These are phyloP conservation scores for Pterostichus niger DNA, from an alignment of 2,888 invertebrate species.

Conservation along the genomic window DNA sequence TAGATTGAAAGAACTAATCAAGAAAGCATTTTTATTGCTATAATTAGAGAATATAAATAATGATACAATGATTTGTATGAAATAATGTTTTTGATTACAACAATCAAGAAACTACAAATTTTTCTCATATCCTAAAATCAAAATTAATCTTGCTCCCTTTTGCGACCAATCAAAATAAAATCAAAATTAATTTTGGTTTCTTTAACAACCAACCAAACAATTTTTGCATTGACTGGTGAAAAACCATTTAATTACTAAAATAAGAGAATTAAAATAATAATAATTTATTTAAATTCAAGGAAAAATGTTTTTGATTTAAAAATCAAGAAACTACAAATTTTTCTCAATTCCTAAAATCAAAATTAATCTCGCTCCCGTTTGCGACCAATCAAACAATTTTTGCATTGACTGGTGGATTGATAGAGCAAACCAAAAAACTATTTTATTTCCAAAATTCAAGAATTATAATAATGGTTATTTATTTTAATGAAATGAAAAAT, in stretches of 20 bases:
- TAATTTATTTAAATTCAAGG: too few species aligned
- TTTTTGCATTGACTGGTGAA: slow-evolving; percentile 17
- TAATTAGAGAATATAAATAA: too few species aligned
- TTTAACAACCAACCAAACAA: slow-evolving; percentile 20
- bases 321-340: slow-evolving; percentile 44
- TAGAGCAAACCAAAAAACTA: background rate
- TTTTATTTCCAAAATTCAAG: too few species aligned
- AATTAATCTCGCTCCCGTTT: background rate
- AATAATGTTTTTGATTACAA: slow-evolving; percentile 37
- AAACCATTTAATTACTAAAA: too few species aligned
- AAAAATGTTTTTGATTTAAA: slow-evolving; percentile 37
- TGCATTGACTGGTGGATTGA: slow-evolving; percentile 7
- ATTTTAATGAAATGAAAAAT: background rate
- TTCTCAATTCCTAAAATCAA: slow-evolving; percentile 6
- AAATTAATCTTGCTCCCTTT: slow-evolving; percentile 18
- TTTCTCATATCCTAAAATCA: slow-evolving; percentile 3
- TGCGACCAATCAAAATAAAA: slow-evolving; percentile 36
- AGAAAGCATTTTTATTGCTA: too few species aligned
- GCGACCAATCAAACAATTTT: background rate
- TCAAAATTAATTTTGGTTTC: background rate
- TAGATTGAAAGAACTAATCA: background rate
- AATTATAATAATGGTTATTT: too few species aligned
- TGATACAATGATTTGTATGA: too few species aligned
- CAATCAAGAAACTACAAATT: slow-evolving; percentile 48
- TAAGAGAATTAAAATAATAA: too few species aligned